Percentiles rank a stretch among this genome's conserved stretches.
These are phyloP conservation scores for Sylvia atricapilla DNA, from an alignment of 2,113 vertebrate species.

Conservation along the genomic window DNA sequence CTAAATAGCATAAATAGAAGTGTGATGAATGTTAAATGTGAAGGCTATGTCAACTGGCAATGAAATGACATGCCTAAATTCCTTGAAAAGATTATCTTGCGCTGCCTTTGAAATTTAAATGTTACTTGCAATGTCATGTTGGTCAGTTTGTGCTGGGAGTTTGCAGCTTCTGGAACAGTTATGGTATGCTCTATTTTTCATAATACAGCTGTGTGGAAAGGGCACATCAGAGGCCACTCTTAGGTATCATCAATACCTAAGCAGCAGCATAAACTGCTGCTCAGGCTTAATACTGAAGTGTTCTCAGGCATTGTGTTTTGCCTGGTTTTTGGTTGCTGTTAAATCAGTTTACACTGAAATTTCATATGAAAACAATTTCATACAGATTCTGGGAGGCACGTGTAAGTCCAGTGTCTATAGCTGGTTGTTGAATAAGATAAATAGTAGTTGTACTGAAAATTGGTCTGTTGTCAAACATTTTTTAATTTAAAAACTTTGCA, in stretches of 20 bases:
- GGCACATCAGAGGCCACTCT: neutral
- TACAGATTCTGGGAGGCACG: neutral
- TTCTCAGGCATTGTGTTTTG: neutral
- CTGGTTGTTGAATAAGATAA: neutral
- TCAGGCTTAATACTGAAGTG: neutral
- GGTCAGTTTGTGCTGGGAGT: neutral
- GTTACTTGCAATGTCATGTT: neutral
- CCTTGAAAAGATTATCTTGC: neutral
- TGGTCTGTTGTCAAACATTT: neutral
- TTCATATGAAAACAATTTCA: neutral
- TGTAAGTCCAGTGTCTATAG: neutral
- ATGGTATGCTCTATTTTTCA: fast-evolving
- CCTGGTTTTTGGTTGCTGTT: neutral
- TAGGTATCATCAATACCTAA: neutral
- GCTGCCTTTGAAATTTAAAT: neutral
- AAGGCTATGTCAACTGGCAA: neutral
- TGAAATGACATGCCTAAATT: neutral
- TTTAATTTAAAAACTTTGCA: neutral
- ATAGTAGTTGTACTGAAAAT: neutral
- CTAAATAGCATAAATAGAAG: neutral
- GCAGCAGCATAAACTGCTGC: neutral
- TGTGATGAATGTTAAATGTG: neutral
- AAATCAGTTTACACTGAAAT: neutral
- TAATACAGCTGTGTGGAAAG: neutral
- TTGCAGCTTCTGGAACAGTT: neutral